These are phyloP conservation scores for Acrossocheilus fasciatus DNA, from an alignment of 2,797 vertebrate genomes.

Conservation along the genomic window DNA sequence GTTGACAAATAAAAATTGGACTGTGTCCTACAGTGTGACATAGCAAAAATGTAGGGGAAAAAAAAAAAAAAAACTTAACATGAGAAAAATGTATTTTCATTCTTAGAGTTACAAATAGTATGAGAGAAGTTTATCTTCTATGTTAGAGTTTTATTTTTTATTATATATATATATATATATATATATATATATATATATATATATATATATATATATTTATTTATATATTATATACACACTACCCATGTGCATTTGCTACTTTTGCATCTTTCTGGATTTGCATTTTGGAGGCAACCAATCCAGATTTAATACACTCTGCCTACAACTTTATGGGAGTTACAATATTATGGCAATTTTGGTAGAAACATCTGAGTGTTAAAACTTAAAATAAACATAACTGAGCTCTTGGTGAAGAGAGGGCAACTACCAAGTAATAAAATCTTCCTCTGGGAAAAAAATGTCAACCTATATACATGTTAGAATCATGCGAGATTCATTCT, in stretches of 20 bases:
- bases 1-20: too few species aligned
- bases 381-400: not conserved
- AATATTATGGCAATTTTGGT: not conserved
- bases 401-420: not conserved
- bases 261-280: not conserved
- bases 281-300: not conserved
- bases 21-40: too few species aligned
- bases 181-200: too few species aligned
- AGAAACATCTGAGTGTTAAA: not conserved
- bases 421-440: not conserved
- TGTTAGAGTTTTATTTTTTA: too few species aligned
- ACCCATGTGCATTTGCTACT: not conserved
- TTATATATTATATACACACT: too few species aligned
- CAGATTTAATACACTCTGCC: not conserved
- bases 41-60: too few species aligned
- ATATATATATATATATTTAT: too few species aligned
- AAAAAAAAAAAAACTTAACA: too few species aligned
- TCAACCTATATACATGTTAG: not conserved
- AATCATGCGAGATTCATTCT: not conserved
- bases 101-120: too few species aligned
- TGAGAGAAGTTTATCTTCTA: too few species aligned
- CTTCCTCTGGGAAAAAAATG: not conserved
- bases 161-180: too few species aligned
- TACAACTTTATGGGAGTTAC: not conserved
- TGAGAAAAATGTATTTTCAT: too few species aligned